A percentile compares a stretch with the other conserved stretches of the same genome.
Evolutionary conservation across 1,140 invertebrate species (phyloP).

Genomic region (Radopholus similis): DNA sequence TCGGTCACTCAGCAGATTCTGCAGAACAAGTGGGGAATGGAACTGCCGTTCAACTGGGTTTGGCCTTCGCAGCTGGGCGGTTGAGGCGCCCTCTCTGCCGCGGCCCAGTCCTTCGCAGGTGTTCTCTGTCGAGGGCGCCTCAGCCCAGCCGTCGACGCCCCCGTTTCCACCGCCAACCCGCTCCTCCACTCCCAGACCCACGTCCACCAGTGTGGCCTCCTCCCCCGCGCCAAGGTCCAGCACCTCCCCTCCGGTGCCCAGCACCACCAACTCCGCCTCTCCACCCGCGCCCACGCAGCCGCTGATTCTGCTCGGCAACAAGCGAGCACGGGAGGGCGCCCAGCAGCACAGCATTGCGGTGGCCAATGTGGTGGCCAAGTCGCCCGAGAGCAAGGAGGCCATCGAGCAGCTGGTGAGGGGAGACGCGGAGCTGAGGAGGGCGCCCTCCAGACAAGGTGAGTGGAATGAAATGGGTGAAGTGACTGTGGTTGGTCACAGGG

Average conservation of each 20-base stretch:
- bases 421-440: neutral
- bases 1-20: neutral
- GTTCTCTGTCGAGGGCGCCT: neutral
- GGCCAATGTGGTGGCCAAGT: neutral
- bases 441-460: conserved; percentile 2
- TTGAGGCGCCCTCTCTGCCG: too few relatives aligned
- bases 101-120: neutral
- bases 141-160: conserved; percentile 10
- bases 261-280: neutral
- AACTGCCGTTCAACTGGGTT: too few relatives aligned
- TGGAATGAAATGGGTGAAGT: neutral
- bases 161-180: neutral
- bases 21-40: neutral
- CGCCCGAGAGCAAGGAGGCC: neutral
- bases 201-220: conserved; percentile 10
- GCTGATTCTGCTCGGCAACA: neutral
- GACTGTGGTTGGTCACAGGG: neutral
- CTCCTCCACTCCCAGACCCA: conserved; percentile 18
- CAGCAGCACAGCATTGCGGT: neutral
- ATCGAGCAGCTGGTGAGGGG: neutral
- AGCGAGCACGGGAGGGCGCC: neutral
- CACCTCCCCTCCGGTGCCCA: neutral
- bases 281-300: neutral
- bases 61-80: too few relatives aligned
- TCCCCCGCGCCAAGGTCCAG: neutral